A percentile compares a stretch with the other conserved stretches of the same genome.
phyloP scores from a whole-genome alignment of 1,140 invertebrate species.

The Eumaeus atala region DNA sequence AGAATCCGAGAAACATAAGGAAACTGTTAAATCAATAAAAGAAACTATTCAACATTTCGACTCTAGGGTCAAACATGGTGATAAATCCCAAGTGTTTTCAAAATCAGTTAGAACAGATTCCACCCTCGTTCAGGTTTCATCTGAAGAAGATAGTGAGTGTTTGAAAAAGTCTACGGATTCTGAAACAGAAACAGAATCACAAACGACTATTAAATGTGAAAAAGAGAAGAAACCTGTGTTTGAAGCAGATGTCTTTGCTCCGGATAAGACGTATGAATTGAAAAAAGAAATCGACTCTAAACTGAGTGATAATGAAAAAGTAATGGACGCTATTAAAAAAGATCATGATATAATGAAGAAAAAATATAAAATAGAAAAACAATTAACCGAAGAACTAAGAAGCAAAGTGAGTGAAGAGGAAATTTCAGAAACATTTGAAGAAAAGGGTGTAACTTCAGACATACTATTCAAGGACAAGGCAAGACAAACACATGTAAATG shows the following conservation, averaged over 20 bases:
- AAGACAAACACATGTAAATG: constrained; percentile 15
- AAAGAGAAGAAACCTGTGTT: constrained; percentile 46
- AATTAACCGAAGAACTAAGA: constrained; percentile 50
- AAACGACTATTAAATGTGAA: constrained; percentile 61
- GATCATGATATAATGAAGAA: constrained; percentile 44
- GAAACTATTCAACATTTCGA: constrained; percentile 67
- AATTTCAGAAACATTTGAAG: constrained; percentile 50
- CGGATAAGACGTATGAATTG: constrained; percentile 30
- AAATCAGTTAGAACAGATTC: constrained; percentile 69
- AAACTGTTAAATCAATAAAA: constrained; percentile 57
- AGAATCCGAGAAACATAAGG: constrained; percentile 43
- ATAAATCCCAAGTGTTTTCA: constrained; percentile 52
- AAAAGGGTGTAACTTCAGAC: constrained; percentile 49
- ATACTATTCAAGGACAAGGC: constrained; percentile 55
- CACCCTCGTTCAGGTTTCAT: constrained; percentile 71
- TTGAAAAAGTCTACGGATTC: constrained; percentile 74
- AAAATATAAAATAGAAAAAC: constrained; percentile 66
- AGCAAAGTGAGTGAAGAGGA: constrained; percentile 56
- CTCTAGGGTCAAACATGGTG: constrained; percentile 53
- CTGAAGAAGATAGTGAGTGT: constrained; percentile 72
- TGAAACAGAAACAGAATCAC: constrained; percentile 72
- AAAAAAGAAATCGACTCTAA: constrained; percentile 26
- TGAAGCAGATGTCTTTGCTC: constrained; percentile 33
- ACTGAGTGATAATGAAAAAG: constrained; percentile 51
- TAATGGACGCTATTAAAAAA: constrained; percentile 29